Percentiles rank a stretch among this genome's conserved stretches.
phyloP scores from a whole-genome alignment of 2,797 vertebrate genomes.

The Pseudocheirus occidentalis region DNA sequence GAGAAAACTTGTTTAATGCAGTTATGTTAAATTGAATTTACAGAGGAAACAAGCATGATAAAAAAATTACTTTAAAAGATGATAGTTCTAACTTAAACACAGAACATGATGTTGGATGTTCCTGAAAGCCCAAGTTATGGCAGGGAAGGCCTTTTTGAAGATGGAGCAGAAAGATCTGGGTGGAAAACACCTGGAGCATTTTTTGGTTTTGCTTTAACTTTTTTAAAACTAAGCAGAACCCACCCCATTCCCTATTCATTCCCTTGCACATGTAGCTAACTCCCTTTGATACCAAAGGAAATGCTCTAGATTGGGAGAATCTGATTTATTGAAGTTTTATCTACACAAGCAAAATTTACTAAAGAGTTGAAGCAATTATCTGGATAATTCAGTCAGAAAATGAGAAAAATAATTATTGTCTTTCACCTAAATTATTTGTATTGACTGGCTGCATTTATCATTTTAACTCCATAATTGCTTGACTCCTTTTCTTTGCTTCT shows the following conservation, averaged over 20 bases:
- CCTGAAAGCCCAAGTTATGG: not conserved
- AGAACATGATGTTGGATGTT: not conserved
- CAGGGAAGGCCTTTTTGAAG: constrained; percentile 6
- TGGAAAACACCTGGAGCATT: constrained; percentile 8
- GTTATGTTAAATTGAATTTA: not conserved
- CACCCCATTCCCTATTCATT: not conserved
- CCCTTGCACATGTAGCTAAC: not conserved
- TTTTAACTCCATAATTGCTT: not conserved
- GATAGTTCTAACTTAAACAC: not conserved
- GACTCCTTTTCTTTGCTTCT: not conserved
- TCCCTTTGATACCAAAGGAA: not conserved
- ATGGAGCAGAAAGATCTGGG: not conserved
- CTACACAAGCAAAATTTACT: not conserved
- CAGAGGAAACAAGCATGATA: constrained; percentile 5
- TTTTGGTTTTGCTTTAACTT: not conserved
- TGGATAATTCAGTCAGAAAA: constrained; percentile 4
- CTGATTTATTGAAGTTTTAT: constrained; percentile 1
- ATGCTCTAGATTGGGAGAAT: not conserved
- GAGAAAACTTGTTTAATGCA: not conserved
- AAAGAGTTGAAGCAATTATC: not conserved
- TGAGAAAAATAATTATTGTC: not conserved
- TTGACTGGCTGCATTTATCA: not conserved
- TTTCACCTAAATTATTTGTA: not conserved
- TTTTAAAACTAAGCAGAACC: not conserved
- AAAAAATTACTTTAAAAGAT: not conserved